Evolutionary conservation across 1,140 invertebrate genomes (phyloP).

Genomic region (Ephestia elutella): DNA sequence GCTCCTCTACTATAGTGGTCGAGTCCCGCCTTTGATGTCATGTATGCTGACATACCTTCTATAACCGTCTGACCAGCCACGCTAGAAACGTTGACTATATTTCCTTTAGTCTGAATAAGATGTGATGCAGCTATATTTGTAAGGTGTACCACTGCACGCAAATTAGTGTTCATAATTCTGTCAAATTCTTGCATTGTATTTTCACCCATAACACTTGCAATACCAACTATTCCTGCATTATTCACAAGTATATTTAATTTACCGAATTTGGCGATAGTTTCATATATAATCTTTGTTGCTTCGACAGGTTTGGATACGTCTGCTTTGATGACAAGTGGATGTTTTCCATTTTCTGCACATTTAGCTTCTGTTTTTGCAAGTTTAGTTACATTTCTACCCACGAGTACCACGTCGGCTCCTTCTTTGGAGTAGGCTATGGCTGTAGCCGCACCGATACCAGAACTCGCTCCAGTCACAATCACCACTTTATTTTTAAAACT

Average conservation of each 20-base stretch:
- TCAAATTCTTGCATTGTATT: not conserved
- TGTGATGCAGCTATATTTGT: not conserved
- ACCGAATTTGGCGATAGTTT: not conserved
- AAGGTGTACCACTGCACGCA: not conserved
- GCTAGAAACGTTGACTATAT: not conserved
- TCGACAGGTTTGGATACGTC: not conserved
- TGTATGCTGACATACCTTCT: not conserved
- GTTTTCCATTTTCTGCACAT: not conserved
- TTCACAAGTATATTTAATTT: conserved; percentile 1
- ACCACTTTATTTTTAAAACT: not conserved
- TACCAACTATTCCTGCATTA: not conserved
- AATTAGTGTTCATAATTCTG: not conserved
- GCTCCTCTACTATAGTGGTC: not conserved
- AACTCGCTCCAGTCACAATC: not conserved
- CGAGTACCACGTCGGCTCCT: not conserved
- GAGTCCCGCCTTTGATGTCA: not conserved
- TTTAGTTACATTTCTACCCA: conserved; percentile 1
- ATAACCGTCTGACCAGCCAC: not conserved
- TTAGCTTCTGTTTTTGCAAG: not conserved
- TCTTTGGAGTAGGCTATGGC: not conserved
- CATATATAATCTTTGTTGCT: not conserved
- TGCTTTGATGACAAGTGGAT: not conserved
- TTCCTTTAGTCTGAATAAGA: not conserved
- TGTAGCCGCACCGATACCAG: not conserved
- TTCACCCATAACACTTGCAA: not conserved